Evolutionary conservation across 2,113 vertebrate species (phyloP).

Genomic region (Willisornis vidua): DNA sequence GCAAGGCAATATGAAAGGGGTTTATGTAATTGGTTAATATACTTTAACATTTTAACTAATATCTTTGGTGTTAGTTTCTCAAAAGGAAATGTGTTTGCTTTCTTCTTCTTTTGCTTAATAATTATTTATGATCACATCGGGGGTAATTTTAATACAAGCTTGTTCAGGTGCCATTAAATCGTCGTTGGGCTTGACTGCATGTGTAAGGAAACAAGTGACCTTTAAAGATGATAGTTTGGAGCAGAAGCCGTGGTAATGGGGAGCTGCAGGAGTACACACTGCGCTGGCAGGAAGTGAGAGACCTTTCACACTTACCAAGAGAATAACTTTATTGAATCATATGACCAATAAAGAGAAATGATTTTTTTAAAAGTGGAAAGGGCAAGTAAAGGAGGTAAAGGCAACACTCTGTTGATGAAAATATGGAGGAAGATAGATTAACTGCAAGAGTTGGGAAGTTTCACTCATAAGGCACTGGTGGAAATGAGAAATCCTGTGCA

Average conservation of each 20-base stretch:
- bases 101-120: slow-evolving; percentile 68
- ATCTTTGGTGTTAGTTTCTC: slow-evolving; percentile 69
- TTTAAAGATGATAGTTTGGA: slow-evolving; percentile 78
- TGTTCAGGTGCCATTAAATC: slow-evolving; percentile 75
- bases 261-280: slow-evolving; percentile 46
- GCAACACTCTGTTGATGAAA: background rate
- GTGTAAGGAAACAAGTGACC: slow-evolving; percentile 75
- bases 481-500: background rate
- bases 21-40: slow-evolving; percentile 83
- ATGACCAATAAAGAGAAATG: slow-evolving; percentile 23
- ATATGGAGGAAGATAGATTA: background rate
- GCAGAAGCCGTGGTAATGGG: slow-evolving; percentile 54
- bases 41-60: slow-evolving; percentile 81
- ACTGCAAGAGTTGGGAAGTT: background rate
- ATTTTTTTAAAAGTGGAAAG: slow-evolving; percentile 24
- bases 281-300: slow-evolving; percentile 38
- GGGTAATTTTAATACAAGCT: slow-evolving; percentile 68
- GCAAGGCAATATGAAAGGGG: slow-evolving; percentile 84
- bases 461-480: background rate
- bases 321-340: slow-evolving; percentile 67
- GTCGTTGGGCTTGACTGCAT: slow-evolving; percentile 62
- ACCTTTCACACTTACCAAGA: slow-evolving; percentile 64
- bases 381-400: background rate
- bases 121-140: slow-evolving; percentile 65
- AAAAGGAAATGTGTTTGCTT: slow-evolving; percentile 60